Conservation (phyloP, 2,113 vertebrate genomes). For the Anolis carolinensis region DNA sequence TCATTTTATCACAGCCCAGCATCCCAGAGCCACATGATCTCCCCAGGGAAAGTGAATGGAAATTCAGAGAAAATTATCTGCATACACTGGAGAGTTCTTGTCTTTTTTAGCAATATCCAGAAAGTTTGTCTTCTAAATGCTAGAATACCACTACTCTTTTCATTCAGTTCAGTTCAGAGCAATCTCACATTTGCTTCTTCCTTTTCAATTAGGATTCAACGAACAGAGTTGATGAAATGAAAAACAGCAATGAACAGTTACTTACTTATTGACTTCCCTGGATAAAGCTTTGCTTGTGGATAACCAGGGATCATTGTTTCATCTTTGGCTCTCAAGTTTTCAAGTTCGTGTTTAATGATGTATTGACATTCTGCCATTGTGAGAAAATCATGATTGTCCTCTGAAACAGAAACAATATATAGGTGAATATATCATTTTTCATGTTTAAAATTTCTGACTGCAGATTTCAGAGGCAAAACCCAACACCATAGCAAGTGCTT, state of each 20-base stretch:
- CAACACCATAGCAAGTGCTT: neutral
- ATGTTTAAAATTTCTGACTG: slow-evolving; percentile 17
- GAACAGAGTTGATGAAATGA: neutral
- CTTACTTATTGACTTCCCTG: slow-evolving; percentile 96
- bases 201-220: neutral
- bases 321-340: slow-evolving; percentile 90
- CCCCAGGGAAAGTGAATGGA: too few relatives aligned
- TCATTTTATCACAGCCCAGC: too few relatives aligned
- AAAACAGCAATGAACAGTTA: slow-evolving; percentile 21
- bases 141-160: too few relatives aligned
- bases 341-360: slow-evolving; percentile 96
- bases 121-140: too few relatives aligned
- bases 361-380: slow-evolving; percentile 93
- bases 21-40: too few relatives aligned
- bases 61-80: too few relatives aligned
- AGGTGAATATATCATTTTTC: slow-evolving; percentile 19
- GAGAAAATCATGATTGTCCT: slow-evolving; percentile 88
- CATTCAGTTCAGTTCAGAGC: too few relatives aligned
- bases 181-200: too few relatives aligned
- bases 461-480: neutral
- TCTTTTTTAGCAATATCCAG: too few relatives aligned
- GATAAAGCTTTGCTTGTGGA: slow-evolving; percentile 88
- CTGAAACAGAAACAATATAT: slow-evolving; percentile 73
- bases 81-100: too few relatives aligned
- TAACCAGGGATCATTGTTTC: slow-evolving; percentile 92